Base-by-base conservation (phyloP, 2,888 invertebrate genomes). In the Apoda limacodes region DNA sequence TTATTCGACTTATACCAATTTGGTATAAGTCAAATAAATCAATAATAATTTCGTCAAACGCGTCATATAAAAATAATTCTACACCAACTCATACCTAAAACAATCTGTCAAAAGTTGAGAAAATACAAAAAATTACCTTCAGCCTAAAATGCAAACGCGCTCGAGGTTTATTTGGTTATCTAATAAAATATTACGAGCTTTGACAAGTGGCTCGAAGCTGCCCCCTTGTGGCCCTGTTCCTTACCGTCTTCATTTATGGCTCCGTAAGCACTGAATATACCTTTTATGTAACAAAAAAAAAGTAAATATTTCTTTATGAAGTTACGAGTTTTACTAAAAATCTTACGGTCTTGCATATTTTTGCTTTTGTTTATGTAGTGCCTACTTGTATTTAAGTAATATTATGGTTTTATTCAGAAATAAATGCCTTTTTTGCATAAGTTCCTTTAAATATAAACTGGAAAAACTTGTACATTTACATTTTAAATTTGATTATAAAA, bases 131-230 rank as follows among this genome's bases (percentile, higher is more conserved):
- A 41, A 39, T 43, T 24, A 28, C 39, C 46, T 43, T 36, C 35
- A 38, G 50, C 53, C 43, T 47, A 59, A 62, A 68, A 64, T 62
- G 60, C 61, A 60, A 64, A 61, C 50, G 48, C 52, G 50, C 55
- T 48, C 55, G 51, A 57, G 56, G 63, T 72, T 74, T 74, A 76
- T 74, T 76, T 67, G 71, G 74, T 76, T 70, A 75, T 74, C 69
- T 70, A 75, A 76, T 78, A 78, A 76, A 78, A 78, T 76, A 76
- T 76, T 74, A 76, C 71, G 76, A 75, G 69, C 52, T 65, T 67
- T 72, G 74, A 76, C 74, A 74, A 74, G 65, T 70, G 63, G 66
- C 69, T 62, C 44, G 46, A 42, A 61, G 66, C 61, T 60, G 64
- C 58, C 67, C 69, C 64, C 61, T 52, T 40, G 69, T 57, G 69